A percentile compares a stretch with the other conserved stretches of the same genome.
Conservation (phyloP, 2,113 vertebrate genomes). For the Tachysurus fulvidraco region DNA sequence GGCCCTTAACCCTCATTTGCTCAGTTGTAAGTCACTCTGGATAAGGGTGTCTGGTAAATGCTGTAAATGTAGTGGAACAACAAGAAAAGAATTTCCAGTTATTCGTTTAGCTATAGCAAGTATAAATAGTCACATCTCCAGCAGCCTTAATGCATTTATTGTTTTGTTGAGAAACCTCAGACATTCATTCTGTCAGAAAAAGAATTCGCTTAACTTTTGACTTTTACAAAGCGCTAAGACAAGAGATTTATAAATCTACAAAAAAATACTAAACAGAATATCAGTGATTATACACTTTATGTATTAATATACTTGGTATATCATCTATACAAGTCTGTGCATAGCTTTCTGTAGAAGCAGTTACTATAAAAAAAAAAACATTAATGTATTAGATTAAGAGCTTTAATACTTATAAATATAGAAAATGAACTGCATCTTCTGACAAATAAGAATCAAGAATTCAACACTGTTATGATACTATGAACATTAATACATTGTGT, state of each 20-base stretch:
- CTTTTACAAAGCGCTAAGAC: background rate
- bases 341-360: background rate
- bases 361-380: background rate
- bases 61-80: background rate
- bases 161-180: background rate
- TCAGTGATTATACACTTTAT: background rate
- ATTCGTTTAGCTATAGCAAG: background rate
- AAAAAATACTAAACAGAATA: background rate
- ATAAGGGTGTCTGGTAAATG: no score
- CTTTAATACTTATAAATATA: background rate
- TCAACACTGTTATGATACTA: background rate
- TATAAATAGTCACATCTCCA: background rate
- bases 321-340: background rate
- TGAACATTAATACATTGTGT: background rate
- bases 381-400: background rate
- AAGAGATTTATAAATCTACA: background rate
- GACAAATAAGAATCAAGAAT: background rate
- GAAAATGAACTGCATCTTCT: background rate
- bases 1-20: no score
- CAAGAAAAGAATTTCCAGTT: background rate
- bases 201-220: background rate
- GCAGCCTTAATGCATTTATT: background rate
- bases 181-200: background rate
- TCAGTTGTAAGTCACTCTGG: no score
- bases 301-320: background rate